Conservation (phyloP, 2,888 invertebrate genomes). For the Trissonchulus sp. region DNA sequence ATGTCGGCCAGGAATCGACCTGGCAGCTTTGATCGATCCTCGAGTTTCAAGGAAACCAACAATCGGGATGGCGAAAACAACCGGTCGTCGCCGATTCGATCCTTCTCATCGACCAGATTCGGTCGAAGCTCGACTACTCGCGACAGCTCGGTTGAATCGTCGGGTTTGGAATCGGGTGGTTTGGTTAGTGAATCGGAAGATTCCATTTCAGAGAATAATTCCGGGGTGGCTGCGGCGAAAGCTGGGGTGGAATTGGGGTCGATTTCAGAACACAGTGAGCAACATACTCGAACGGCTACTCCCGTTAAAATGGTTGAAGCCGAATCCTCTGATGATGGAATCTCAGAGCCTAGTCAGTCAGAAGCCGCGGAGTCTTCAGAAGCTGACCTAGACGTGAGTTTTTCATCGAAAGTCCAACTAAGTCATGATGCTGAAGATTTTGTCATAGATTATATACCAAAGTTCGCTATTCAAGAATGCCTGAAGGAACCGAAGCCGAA, state of each 20-base stretch:
- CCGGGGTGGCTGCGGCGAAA: neutral
- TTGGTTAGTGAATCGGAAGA: neutral
- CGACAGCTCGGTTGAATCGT: neutral
- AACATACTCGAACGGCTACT: neutral
- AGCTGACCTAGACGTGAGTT: neutral
- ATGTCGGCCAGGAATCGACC: no score
- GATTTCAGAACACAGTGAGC: neutral
- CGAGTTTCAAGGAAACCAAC: neutral
- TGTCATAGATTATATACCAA: no score
- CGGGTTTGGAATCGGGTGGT: neutral
- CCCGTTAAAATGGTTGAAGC: neutral
- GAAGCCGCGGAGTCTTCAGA: neutral
- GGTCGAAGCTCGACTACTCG: neutral
- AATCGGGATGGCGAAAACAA: neutral
- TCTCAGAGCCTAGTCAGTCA: neutral
- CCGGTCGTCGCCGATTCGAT: neutral
- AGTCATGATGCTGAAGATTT: no score
- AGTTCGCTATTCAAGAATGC: neutral
- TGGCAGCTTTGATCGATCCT: neutral
- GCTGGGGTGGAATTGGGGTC: neutral
- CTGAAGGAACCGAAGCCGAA: neutral
- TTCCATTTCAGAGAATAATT: neutral
- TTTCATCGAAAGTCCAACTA: no score
- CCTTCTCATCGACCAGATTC: neutral
- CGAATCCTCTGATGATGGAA: neutral